Conservation (phyloP, 2,797 vertebrate species). For the Holocentrus rufus region DNA sequence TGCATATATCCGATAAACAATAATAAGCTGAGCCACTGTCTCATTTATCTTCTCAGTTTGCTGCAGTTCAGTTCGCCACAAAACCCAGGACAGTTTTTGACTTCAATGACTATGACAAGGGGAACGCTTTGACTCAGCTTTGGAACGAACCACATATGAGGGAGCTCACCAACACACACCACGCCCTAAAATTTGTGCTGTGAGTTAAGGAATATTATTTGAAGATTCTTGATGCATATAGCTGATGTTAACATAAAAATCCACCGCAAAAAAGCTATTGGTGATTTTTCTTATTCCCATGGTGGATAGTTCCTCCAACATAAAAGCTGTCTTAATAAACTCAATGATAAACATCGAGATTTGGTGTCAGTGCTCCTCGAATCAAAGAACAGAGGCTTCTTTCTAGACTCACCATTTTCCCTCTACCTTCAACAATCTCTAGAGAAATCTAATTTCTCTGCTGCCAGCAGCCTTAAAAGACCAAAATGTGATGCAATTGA, state of each 20-base stretch:
- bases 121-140: constrained; percentile 53
- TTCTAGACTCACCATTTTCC: no score
- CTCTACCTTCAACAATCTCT: no score
- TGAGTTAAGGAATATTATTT: constrained; percentile 72
- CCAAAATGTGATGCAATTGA: no score
- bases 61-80: constrained; percentile 84
- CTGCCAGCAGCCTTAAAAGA: no score
- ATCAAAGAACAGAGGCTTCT: no score
- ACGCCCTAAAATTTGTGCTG: constrained; percentile 75
- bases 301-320: no score
- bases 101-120: constrained; percentile 75
- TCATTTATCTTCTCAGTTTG: constrained; percentile 77
- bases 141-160: constrained; percentile 43
- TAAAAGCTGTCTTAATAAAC: no score
- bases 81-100: constrained; percentile 64
- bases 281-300: no score
- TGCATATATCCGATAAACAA: background rate
- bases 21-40: background rate
- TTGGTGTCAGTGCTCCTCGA: no score
- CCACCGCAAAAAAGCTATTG: background rate
- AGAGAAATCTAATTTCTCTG: no score
- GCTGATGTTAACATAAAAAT: no score
- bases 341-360: no score
- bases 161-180: constrained; percentile 76
- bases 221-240: background rate